Conservation (phyloP, 92 coral and sea anemone species). For the Desmophyllum pertusum region DNA sequence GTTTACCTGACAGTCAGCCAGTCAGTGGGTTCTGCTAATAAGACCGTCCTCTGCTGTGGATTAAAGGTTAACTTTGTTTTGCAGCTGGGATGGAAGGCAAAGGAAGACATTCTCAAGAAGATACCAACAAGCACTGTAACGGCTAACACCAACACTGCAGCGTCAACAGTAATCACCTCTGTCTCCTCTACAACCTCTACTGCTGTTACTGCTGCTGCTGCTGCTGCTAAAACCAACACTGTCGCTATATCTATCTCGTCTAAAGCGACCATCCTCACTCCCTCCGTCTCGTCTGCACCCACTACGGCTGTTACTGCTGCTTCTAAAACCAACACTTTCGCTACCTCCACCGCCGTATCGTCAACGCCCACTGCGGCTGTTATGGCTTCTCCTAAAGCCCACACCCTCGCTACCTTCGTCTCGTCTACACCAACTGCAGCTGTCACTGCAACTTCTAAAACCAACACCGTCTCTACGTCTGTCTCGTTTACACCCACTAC, state of each 20-base stretch:
- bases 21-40: too few relatives aligned
- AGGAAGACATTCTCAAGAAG: slow-evolving; percentile 63
- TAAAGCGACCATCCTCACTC: neutral
- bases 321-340: too few relatives aligned
- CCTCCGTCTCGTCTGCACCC: neutral
- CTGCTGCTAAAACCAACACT: neutral
- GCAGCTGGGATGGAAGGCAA: slow-evolving; percentile 80
- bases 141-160: neutral
- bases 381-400: neutral
- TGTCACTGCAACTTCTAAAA: neutral
- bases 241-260: too few relatives aligned
- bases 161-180: too few relatives aligned
- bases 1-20: too few relatives aligned
- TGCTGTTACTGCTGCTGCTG: neutral
- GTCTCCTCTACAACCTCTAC: neutral
- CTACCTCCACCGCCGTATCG: neutral
- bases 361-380: neutral
- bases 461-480: neutral
- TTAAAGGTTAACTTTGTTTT: neutral
- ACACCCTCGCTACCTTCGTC: neutral
- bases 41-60: too few relatives aligned
- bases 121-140: slow-evolving; percentile 37
- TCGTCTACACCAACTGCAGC: neutral
- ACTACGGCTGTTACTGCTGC: neutral
- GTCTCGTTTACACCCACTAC: slow-evolving; percentile 1